Conservation (phyloP, 2,888 invertebrate genomes). For the Trissoscelio sp. region DNA sequence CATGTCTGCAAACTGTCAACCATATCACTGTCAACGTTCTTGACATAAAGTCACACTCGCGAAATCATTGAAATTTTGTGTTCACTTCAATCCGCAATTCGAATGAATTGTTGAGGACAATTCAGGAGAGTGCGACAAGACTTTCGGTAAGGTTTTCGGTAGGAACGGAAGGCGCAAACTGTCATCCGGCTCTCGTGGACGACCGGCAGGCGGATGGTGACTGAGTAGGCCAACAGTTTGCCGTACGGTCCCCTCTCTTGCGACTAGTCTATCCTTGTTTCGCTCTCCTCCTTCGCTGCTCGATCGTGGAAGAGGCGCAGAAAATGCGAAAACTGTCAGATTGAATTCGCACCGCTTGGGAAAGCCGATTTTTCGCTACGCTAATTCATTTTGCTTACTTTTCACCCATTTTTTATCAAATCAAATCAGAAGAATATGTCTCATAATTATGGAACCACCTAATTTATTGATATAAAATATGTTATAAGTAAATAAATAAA, state of each 20-base stretch:
- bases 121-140: no score
- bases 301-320: constrained; percentile 64
- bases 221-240: constrained; percentile 81
- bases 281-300: constrained; percentile 68
- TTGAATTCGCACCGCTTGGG: constrained; percentile 34
- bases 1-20: constrained; percentile 60
- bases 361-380: constrained; percentile 57
- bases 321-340: constrained; percentile 68
- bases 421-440: no score
- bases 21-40: constrained; percentile 57
- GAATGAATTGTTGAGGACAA: no score
- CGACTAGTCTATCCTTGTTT: constrained; percentile 70
- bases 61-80: no score
- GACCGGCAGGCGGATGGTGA: constrained; percentile 81
- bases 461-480: no score
- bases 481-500: no score
- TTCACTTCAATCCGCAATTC: no score
- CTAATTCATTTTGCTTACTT: no score
- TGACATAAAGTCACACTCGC: constrained; percentile 32
- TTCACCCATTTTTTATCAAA: no score
- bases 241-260: constrained; percentile 78
- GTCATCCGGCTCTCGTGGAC: constrained; percentile 74
- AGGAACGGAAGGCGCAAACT: constrained; percentile 72
- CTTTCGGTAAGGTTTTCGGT: no score
- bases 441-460: no score